Base-by-base conservation (phyloP, 1,140 invertebrate species). In the Metaphire vulgaris region DNA sequence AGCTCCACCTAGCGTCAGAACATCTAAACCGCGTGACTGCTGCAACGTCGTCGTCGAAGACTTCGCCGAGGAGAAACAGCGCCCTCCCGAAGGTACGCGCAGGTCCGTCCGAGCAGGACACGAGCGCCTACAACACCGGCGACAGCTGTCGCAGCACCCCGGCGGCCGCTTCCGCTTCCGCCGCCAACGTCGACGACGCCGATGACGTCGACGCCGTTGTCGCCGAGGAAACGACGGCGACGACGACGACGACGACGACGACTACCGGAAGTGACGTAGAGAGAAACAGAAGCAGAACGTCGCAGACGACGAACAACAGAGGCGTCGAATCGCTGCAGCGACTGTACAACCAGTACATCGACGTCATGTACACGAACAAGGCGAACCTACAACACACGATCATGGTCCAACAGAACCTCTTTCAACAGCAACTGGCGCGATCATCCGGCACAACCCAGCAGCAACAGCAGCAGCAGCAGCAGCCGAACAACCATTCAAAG, bases 41-140 rank as follows among this genome's bases (percentile, higher is more conserved):
- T 67, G 26, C 56, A 72, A 2, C 76, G 77, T 69, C 28, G 75
- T 79, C 72, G 66, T 72, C 78, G 41, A 77, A 78, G 73, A 74
- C 74, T 33, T 78, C 68, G n/a, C 72, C 65, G 74, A 73, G 69
- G 34, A 28, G 34, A 74, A 68, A 76, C 66, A 75, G 68, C n/a
- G 15, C 30, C 34, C 2, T 28, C n/a, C 26, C 26, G 68, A n/a
- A 65, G 41, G 15, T 33, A n/a, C 26, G 31, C 34, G 14, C 33
- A 74, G 32, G 28, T 16, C 16, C 31, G 28, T 30, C 72, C 56
- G 74, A 78, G 65, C 56, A 41, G 30, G 70, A 75, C 21, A 83
- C 91, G 31, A 91, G 90, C 84, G 91, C 91, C 71, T 92, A 92
- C 81, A 93, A 92, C 79, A 92, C 91, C 0, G 92, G 91, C 0